Evolutionary conservation across 2,797 vertebrate genomes (phyloP).

Genomic region (Anguilla anguilla): DNA sequence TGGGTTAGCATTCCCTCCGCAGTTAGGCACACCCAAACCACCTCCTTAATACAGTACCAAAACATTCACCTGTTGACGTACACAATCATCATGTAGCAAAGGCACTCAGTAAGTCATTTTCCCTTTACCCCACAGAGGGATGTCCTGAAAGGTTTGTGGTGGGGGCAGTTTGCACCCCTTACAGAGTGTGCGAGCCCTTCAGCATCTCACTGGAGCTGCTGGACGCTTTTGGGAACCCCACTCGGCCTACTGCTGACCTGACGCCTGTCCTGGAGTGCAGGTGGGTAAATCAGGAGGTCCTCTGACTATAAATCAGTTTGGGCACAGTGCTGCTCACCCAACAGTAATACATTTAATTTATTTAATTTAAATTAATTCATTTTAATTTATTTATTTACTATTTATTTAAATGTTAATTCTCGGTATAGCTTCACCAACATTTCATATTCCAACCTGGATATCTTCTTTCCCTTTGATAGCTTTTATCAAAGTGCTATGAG

Average conservation of each 20-base stretch:
- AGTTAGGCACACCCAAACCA: background rate
- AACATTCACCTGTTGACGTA: no score
- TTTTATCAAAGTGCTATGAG: background rate
- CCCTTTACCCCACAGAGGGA: slow-evolving; percentile 71
- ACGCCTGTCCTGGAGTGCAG: slow-evolving; percentile 80
- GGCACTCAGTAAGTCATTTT: background rate
- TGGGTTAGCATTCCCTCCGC: no score
- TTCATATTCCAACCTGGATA: background rate
- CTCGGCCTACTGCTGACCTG: slow-evolving; percentile 60
- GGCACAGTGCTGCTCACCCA: background rate
- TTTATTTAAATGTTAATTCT: background rate
- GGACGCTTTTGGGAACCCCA: slow-evolving; percentile 80
- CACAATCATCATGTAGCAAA: background rate
- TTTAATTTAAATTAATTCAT: no score
- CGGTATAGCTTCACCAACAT: background rate
- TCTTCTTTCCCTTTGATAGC: background rate
- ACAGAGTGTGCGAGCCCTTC: slow-evolving; percentile 82
- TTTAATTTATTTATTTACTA: no score
- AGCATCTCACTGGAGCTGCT: slow-evolving; percentile 78
- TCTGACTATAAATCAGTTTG: background rate
- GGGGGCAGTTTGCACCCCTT: slow-evolving; percentile 62
- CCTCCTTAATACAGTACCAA: background rate
- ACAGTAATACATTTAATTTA: background rate
- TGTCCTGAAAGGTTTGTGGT: slow-evolving; percentile 76
- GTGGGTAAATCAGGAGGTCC: slow-evolving; percentile 59